Evolutionary conservation across 2,113 vertebrate species (phyloP), one percentile per base, ranked within the genome.

Genomic region (Xenopus laevis): DNA sequence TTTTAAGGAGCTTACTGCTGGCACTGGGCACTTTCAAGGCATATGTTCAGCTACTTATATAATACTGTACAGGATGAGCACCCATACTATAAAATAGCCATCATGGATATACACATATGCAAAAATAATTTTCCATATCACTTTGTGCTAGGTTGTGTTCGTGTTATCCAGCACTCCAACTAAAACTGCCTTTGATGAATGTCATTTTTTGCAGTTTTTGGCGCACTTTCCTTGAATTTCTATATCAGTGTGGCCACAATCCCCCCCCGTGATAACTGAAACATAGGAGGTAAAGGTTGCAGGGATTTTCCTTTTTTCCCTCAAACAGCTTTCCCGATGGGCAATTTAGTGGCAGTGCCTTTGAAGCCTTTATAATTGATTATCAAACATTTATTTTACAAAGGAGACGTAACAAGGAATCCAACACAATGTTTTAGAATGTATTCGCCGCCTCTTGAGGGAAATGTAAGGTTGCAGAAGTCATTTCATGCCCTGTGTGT

Each of bases 401-500:
- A 85, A 79, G 79, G 33, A 86, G 80, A 83, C 79, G 71, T 84
- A 86, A 84, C 83, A 85, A 85, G 84, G 82, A 86, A 84, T 83
- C 84, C 82, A 81, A 79, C 85, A 74, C 84, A 84, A 89, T 83
- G 82, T 86, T 89, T 87, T 78, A 72, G 88, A 88, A 82, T 87
- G 79, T 85, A 83, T 89, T 86, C 87, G 84, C 81, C 83, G 82
- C 33, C 72, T 91, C 89, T 90, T 89, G 86, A 89, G 86, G 83
- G 86, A 90, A 89, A 89, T 84, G 84, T 89, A 85, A 91, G 86
- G 86, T 87, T 91, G 87, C 87, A 87, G 87, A 86, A 86, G 87
- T 90, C 87, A 91, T 91, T 92, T 91, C 90, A 92, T 91, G 87
- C 88, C 89, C 83, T 91, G 87, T 88, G 86, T 91, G 85, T 87